Conservation (phyloP, 2,113 vertebrate species). For the Talpa occidentalis region DNA sequence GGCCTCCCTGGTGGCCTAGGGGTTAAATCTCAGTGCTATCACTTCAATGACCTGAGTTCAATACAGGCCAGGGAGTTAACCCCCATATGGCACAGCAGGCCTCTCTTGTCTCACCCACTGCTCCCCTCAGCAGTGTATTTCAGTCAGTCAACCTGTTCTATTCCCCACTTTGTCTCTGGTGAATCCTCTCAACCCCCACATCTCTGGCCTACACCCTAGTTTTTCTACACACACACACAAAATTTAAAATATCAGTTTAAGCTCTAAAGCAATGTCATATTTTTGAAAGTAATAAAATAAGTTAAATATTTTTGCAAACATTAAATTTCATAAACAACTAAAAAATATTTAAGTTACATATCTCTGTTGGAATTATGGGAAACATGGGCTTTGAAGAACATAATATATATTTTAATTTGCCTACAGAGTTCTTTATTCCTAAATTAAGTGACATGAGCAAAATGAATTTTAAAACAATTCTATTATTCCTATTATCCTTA, state of each 20-base stretch:
- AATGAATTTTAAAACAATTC: background rate
- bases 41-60: too few relatives aligned
- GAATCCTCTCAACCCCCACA: too few relatives aligned
- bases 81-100: too few relatives aligned
- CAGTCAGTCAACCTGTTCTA: too few relatives aligned
- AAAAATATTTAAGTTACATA: background rate
- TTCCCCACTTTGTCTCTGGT: too few relatives aligned
- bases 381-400: background rate
- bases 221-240: too few relatives aligned
- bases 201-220: too few relatives aligned
- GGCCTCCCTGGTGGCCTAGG: too few relatives aligned
- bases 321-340: background rate
- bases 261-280: background rate
- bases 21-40: too few relatives aligned
- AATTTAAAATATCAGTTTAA: background rate
- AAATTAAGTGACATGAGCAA: conserved; percentile 24
- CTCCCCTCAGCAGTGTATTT: too few relatives aligned
- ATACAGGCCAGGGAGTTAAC: too few relatives aligned
- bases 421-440: background rate
- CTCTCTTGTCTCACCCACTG: too few relatives aligned
- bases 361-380: background rate
- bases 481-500: background rate
- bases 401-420: conserved; percentile 15
- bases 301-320: background rate
- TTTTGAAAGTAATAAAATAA: background rate